Evolutionary conservation across 2,113 vertebrate genomes (phyloP).

Genomic region (Stigmatopora nigra): DNA sequence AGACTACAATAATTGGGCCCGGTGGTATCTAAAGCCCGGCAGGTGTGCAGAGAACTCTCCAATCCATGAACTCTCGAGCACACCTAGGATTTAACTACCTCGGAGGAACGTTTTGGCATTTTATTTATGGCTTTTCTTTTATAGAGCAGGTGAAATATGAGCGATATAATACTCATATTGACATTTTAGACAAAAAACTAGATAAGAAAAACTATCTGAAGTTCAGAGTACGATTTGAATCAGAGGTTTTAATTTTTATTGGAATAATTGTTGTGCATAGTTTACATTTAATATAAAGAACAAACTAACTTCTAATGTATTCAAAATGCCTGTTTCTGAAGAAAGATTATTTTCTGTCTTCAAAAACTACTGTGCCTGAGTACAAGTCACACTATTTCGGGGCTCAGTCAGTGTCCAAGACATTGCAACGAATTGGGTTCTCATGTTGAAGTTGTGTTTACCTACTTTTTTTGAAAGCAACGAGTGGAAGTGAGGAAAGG

Average conservation of each 20-base stretch:
- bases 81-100: constrained; percentile 62
- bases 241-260: constrained; percentile 32
- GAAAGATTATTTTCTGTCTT: constrained; percentile 66
- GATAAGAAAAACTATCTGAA: constrained; percentile 32
- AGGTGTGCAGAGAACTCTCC: constrained; percentile 59
- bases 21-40: constrained; percentile 64
- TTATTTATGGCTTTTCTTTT: constrained; percentile 56
- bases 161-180: constrained; percentile 51
- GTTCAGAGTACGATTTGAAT: constrained; percentile 31
- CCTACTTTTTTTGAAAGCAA: no score
- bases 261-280: constrained; percentile 47
- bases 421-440: no score
- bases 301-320: constrained; percentile 45
- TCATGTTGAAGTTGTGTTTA: no score
- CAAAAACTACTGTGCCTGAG: constrained; percentile 56
- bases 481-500: no score
- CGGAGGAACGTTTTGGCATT: constrained; percentile 54
- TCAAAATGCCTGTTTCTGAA: constrained; percentile 61
- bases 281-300: constrained; percentile 51
- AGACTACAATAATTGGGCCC: constrained; percentile 68
- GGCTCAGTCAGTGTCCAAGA: no score
- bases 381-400: no score
- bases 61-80: constrained; percentile 51
- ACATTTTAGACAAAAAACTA: constrained; percentile 53
- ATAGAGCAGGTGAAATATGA: constrained; percentile 59